phyloP scores from a whole-genome alignment of 1,140 invertebrate genomes.

The Brachionus calyciflorus region DNA sequence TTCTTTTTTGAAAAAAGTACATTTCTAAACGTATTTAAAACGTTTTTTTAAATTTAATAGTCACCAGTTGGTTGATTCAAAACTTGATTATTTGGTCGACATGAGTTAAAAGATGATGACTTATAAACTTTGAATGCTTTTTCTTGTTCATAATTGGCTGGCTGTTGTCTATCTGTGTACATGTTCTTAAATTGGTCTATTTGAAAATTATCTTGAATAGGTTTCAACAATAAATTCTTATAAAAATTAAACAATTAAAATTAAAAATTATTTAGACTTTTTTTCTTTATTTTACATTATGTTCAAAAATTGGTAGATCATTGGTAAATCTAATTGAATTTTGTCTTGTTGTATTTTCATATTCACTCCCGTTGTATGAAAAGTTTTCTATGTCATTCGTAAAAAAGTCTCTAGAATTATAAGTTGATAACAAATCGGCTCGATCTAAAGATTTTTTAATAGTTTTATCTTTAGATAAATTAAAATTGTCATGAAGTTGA shows the following conservation, averaged over 20 bases:
- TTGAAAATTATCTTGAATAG: background rate
- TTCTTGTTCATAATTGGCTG: slow-evolving; percentile 10
- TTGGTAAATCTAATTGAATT: slow-evolving; percentile 33
- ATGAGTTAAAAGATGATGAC: background rate
- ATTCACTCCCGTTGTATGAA: background rate
- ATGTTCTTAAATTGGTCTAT: background rate
- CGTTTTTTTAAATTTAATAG: too few relatives aligned
- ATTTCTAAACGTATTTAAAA: too few relatives aligned
- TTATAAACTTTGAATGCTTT: slow-evolving; percentile 34
- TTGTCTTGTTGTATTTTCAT: slow-evolving; percentile 24
- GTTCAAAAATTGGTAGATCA: slow-evolving; percentile 30
- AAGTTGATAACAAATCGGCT: background rate
- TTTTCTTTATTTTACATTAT: background rate
- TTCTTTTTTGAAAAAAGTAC: too few relatives aligned
- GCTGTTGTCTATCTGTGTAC: background rate
- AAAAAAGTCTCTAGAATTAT: slow-evolving; percentile 12
- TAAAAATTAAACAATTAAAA: background rate
- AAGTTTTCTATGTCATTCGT: background rate
- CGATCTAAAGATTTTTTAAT: background rate
- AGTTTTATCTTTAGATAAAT: background rate
- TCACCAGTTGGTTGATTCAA: background rate
- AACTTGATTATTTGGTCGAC: background rate
- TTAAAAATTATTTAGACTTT: background rate
- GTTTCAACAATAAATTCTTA: slow-evolving; percentile 13
- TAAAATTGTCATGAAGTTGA: slow-evolving; percentile 31